Base-by-base conservation (phyloP, 2,797 vertebrate genomes). In the Sitta carolinensis region DNA sequence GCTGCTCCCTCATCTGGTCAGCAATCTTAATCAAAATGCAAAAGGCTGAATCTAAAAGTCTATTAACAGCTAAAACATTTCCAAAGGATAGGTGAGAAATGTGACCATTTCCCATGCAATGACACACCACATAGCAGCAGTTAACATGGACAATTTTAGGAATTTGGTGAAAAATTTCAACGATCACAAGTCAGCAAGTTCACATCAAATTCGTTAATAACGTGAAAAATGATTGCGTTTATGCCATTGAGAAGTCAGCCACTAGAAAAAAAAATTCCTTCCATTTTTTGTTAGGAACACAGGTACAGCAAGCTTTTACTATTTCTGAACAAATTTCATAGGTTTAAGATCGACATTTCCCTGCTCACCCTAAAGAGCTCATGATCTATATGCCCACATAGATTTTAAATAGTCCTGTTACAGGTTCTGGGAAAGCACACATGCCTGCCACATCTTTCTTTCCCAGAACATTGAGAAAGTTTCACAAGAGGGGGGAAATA, bases 111-210 rank as follows among this genome's bases (percentile, higher is more conserved):
- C 67, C 47, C 51, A 59, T 4, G 1, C 10, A 22, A 25, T 0
- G 4, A 15, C 13, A 30, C 16, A 16, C 11, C 0, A 0, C 1
- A 5, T 0, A 32, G 45, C 50, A 67, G 22, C 34, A 74, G 17
- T 13, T 47, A 42, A 40, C 4, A 2, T 9, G 52, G 23, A 10
- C 48, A 74, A 13, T 29, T 48, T 84, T 3, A 34, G 29, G 12
- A 69, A 91, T 26, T 21, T 11, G 18, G 11, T 19, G 27, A 63
- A 62, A 75, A 50, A 18, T 15, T 40, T 70, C 61, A 40, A 42
- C 61, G 7, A 87, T 38, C 26, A 51, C 3, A 66, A 90, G 30
- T 10, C 30, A 66, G 59, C 19, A 90, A 43, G 8, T 55, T n/a
- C 23, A 47, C 0, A 3, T 25, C 26, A 10, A 68, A 72, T 4